Percentiles rank a stretch among this genome's conserved stretches.
These are phyloP conservation scores for Syritta pipiens DNA, from an alignment of 2,888 invertebrate genomes.

Conservation along the genomic window DNA sequence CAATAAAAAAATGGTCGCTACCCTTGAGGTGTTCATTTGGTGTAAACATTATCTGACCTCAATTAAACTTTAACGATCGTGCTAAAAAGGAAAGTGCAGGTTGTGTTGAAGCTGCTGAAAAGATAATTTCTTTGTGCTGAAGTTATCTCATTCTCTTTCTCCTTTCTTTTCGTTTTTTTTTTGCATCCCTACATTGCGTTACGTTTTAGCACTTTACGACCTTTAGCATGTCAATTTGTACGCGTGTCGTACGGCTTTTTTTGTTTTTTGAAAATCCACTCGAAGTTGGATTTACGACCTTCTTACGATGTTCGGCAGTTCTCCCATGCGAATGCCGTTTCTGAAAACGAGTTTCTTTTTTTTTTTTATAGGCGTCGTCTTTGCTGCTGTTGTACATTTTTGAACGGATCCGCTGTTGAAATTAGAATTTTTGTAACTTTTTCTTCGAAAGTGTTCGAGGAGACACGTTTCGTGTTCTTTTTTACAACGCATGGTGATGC, in stretches of 20 bases:
- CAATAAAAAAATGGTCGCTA: too few relatives aligned
- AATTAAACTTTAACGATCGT: conserved; percentile 35
- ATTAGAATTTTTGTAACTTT: conserved; percentile 17
- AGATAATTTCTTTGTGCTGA: neutral
- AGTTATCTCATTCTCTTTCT: conserved; percentile 6
- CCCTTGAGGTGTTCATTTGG: conserved; percentile 1
- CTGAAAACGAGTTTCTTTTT: neutral
- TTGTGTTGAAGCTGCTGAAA: neutral
- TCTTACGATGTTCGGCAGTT: conserved; percentile 4
- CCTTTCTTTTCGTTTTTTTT: too few relatives aligned
- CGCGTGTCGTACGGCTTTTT: too few relatives aligned
- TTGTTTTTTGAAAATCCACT: conserved; percentile 18
- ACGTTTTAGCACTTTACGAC: conserved; percentile 34
- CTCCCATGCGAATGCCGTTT: conserved; percentile 13
- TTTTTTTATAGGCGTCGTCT: conserved; percentile 16
- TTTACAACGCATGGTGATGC: conserved; percentile 1
- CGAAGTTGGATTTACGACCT: conserved; percentile 27
- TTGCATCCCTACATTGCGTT: conserved; percentile 7
- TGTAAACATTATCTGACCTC: conserved; percentile 24
- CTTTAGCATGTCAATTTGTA: conserved; percentile 21
- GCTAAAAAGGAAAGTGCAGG: conserved; percentile 5
- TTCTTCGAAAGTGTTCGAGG: conserved; percentile 16
- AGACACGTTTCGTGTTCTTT: conserved; percentile 20
- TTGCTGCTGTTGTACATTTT: conserved; percentile 3
- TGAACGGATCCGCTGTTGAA: conserved; percentile 2